phyloP scores from a whole-genome alignment of 2,888 invertebrate species.

The Kuschelorhynchus macadamiae region DNA sequence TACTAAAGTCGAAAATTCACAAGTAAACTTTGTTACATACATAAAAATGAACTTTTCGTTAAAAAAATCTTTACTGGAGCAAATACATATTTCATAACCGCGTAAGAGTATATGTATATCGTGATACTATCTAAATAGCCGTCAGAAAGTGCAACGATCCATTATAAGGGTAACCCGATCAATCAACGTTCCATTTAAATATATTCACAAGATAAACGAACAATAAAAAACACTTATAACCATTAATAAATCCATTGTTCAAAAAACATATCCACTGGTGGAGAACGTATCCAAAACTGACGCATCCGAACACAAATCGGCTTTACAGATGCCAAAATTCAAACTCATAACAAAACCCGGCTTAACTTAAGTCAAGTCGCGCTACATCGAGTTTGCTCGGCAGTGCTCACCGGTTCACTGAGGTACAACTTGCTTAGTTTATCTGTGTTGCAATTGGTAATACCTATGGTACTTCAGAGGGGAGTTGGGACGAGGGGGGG shows the following conservation, averaged over 20 bases:
- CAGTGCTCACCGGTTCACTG: slow-evolving; percentile 42
- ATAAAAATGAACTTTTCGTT: no score
- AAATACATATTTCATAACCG: no score
- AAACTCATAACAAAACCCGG: slow-evolving; percentile 11
- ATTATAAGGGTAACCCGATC: neutral
- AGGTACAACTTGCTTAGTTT: slow-evolving; percentile 38
- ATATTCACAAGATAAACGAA: no score
- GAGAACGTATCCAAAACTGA: slow-evolving; percentile 4
- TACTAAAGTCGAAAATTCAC: no score
- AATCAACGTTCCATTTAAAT: slow-evolving; percentile 7
- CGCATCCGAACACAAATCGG: neutral
- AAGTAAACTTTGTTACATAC: no score
- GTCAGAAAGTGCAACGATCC: slow-evolving; percentile 11
- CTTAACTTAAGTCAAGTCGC: slow-evolving; percentile 31
- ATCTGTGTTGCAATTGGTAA: slow-evolving; percentile 39
- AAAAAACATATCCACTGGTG: no score
- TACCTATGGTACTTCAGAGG: slow-evolving; percentile 26
- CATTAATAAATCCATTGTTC: no score
- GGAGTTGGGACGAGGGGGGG: slow-evolving; percentile 21
- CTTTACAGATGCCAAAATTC: neutral
- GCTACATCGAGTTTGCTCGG: slow-evolving; percentile 18
- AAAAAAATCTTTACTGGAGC: no score
- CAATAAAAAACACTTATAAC: no score
- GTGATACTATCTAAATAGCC: slow-evolving; percentile 1
- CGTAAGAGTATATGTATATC: no score